Conservation (phyloP, 1,140 invertebrate species). For the Cydia pomonella region DNA sequence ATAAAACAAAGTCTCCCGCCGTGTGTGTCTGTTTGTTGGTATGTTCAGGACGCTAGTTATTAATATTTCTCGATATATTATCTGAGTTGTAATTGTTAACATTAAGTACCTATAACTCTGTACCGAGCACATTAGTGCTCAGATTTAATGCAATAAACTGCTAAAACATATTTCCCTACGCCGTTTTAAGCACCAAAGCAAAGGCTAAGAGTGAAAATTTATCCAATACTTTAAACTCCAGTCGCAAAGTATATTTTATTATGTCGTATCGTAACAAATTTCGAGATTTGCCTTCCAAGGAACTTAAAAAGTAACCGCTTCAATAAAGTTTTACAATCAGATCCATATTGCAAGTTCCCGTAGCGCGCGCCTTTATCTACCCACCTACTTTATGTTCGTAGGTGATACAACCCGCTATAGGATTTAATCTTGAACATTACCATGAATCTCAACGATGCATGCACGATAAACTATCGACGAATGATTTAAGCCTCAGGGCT, state of each 20-base stretch:
- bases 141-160: too few relatives aligned
- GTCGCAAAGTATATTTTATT: not conserved
- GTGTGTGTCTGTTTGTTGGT: too few relatives aligned
- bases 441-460: slow-evolving; percentile 20
- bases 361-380: slow-evolving; percentile 13
- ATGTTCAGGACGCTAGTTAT: too few relatives aligned
- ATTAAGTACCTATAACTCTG: too few relatives aligned
- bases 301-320: not conserved
- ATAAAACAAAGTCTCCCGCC: too few relatives aligned
- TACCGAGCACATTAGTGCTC: too few relatives aligned
- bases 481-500: slow-evolving; percentile 8
- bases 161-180: too few relatives aligned
- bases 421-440: slow-evolving; percentile 13
- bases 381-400: slow-evolving; percentile 9
- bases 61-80: too few relatives aligned
- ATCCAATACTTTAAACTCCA: too few relatives aligned
- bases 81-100: too few relatives aligned
- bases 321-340: slow-evolving; percentile 14
- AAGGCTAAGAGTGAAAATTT: too few relatives aligned
- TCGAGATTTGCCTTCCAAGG: not conserved
- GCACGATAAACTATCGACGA: slow-evolving; percentile 2
- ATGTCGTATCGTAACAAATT: not conserved
- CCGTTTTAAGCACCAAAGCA: too few relatives aligned
- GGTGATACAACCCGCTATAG: slow-evolving; percentile 8
- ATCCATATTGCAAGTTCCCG: slow-evolving; percentile 13